Percentiles rank a stretch among this genome's conserved stretches.
Evolutionary conservation across 2,113 vertebrate species (phyloP).

Genomic region (Ciconia stormi): DNA sequence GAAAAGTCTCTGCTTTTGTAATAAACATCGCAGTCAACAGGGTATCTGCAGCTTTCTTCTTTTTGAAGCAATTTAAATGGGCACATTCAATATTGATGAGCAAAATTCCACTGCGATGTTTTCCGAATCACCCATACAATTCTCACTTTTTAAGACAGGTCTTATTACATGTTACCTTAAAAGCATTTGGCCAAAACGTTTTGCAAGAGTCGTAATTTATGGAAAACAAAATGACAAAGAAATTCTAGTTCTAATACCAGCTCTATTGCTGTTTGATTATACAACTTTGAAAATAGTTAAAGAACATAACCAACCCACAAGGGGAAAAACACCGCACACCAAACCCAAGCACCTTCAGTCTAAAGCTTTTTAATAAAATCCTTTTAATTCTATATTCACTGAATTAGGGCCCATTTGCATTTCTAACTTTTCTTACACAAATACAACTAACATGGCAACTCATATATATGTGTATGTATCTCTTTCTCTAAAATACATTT

Average conservation of each 20-base stretch:
- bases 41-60: not conserved
- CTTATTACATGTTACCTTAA: not conserved
- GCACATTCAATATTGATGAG: not conserved
- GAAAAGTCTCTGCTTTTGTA: not conserved
- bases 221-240: not conserved
- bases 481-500: not conserved
- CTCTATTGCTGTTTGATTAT: not conserved
- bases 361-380: not conserved
- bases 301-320: not conserved
- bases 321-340: not conserved
- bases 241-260: not conserved
- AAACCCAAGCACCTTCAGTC: not conserved
- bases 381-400: not conserved
- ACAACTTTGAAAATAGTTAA: not conserved
- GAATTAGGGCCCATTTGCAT: not conserved
- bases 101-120: not conserved
- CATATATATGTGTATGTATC: rapidly evolving
- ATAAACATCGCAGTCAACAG: not conserved
- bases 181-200: not conserved
- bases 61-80: not conserved
- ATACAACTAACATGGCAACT: not conserved
- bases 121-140: not conserved
- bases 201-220: not conserved
- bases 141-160: not conserved
- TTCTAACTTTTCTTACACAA: not conserved